Evolutionary conservation across 35 echinoderm and acorn worm species (phyloP).

Genomic region (Heliocidaris erythrogramma): DNA sequence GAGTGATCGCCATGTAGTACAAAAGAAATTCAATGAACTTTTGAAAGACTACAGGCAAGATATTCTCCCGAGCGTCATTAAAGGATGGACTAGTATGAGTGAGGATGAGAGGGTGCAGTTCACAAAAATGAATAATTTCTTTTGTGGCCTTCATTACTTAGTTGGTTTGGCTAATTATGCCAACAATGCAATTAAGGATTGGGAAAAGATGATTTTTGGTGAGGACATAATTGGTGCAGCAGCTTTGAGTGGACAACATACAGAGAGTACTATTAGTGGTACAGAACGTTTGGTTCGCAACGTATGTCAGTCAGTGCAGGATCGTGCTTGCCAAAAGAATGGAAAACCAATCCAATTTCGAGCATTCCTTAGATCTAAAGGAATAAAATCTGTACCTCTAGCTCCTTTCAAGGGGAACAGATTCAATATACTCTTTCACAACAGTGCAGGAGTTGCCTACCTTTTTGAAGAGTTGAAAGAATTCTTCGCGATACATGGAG

Average conservation of each 20-base stretch:
- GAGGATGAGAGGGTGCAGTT: slow-evolving; percentile 28
- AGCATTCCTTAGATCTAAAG: slow-evolving; percentile 37
- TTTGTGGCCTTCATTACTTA: slow-evolving; percentile 82
- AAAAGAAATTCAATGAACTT: slow-evolving; percentile 74
- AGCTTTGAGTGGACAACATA: background rate
- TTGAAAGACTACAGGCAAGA: slow-evolving; percentile 54
- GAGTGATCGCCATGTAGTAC: slow-evolving; percentile 68
- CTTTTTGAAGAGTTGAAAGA: slow-evolving; percentile 30
- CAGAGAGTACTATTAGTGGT: slow-evolving; percentile 55
- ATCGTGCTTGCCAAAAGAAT: slow-evolving; percentile 49
- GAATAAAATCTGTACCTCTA: slow-evolving; percentile 52
- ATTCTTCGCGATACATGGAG: slow-evolving; percentile 58
- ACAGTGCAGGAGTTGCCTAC: slow-evolving; percentile 68
- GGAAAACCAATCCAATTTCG: slow-evolving; percentile 61
- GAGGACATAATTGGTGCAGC: slow-evolving; percentile 39
- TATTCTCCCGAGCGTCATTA: slow-evolving; percentile 58
- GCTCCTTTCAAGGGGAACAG: slow-evolving; percentile 71
- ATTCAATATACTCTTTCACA: slow-evolving; percentile 80
- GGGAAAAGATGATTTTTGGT: slow-evolving; percentile 66
- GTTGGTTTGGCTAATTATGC: slow-evolving; percentile 76
- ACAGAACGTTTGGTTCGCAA: slow-evolving; percentile 61
- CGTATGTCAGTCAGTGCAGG: slow-evolving; percentile 58
- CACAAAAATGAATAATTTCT: slow-evolving; percentile 72
- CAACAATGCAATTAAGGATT: slow-evolving; percentile 34
- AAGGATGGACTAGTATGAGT: slow-evolving; percentile 53